Percentiles rank a stretch among this genome's conserved stretches.
These are phyloP conservation scores for Hybognathus amarus DNA, from an alignment of 2,797 vertebrate genomes.

Conservation along the genomic window DNA sequence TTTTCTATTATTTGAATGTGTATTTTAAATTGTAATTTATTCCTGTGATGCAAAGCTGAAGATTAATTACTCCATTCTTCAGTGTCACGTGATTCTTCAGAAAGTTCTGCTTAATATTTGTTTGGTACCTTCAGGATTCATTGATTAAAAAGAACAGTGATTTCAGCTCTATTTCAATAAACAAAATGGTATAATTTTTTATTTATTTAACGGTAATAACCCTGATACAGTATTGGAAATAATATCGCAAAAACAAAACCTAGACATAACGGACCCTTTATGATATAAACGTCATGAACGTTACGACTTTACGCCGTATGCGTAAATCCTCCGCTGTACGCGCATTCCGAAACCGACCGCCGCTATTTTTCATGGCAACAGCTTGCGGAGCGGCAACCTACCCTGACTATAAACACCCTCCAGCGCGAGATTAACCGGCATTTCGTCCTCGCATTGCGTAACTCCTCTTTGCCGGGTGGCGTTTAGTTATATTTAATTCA, in stretches of 20 bases:
- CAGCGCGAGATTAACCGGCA: constrained; percentile 39
- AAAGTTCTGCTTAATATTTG: too few relatives aligned
- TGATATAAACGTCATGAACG: constrained; percentile 13
- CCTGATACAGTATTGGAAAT: background rate
- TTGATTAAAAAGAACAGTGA: too few relatives aligned
- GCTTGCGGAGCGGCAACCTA: constrained; percentile 23
- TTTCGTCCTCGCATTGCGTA: constrained; percentile 33
- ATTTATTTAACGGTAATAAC: background rate
- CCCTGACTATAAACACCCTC: constrained; percentile 30
- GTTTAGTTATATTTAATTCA: constrained; percentile 9
- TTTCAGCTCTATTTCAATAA: too few relatives aligned
- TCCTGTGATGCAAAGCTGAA: too few relatives aligned
- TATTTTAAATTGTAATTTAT: too few relatives aligned
- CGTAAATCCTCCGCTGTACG: constrained; percentile 9
- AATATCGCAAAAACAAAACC: background rate
- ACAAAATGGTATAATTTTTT: background rate
- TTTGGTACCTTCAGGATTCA: too few relatives aligned
- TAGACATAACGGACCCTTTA: background rate
- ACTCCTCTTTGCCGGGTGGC: constrained; percentile 4
- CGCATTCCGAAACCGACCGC: constrained; percentile 23
- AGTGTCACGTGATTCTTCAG: too few relatives aligned
- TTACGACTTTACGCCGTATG: background rate
- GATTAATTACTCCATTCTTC: too few relatives aligned
- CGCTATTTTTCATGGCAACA: constrained; percentile 44
- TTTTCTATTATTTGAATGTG: too few relatives aligned